Base-by-base conservation (phyloP, 2,888 invertebrate genomes). In the Phasia obesa region DNA sequence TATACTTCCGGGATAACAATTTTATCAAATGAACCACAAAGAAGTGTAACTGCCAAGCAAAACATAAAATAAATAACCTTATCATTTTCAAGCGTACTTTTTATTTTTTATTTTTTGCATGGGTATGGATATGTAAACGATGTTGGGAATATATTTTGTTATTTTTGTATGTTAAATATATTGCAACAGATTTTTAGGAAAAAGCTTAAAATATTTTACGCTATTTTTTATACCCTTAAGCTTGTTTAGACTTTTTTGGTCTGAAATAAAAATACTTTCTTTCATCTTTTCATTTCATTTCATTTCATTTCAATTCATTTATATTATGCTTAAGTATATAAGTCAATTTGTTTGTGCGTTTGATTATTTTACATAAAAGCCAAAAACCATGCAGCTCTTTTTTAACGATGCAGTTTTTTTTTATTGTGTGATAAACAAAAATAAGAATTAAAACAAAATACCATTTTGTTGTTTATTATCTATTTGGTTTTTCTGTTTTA, bases 221-320 rank as follows among this genome's bases (percentile, higher is more conserved):
- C 21, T 74, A 17, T 77, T 81, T 69, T 77, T 81, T 69, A 73
- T 49, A 15, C 21, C 47, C 47, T 57, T 73, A 69, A 77, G 73
- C 71, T 62, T 62, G 62, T 77, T 82, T 69, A 25, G 73, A 64
- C 62, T 77, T 77, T 60, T 47, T 67, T 81, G 27, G 25, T 2
- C 27, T 31, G 35, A 15, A 47, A 73, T 35, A 17, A 71, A 71
- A 49, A 21, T 59, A 53, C 7, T 57, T 57, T 59, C 7, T 57
- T 57, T 59, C 31, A 35, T 31, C 13, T 38, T 51, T 67, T 13
- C 15, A 38, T n/a, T 51, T 38, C 35, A n/a, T 70, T 4, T 35
- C 35, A n/a, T 51, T 67, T 13, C 15, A 38, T n/a, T 51, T 38
- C 35, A n/a, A 59, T 4, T 35, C 5, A 0, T 11, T 35, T 25